A percentile compares a stretch with the other conserved stretches of the same genome.
Evolutionary conservation across 2,113 vertebrate species (phyloP).

Genomic region (Cheirogaleus medius): DNA sequence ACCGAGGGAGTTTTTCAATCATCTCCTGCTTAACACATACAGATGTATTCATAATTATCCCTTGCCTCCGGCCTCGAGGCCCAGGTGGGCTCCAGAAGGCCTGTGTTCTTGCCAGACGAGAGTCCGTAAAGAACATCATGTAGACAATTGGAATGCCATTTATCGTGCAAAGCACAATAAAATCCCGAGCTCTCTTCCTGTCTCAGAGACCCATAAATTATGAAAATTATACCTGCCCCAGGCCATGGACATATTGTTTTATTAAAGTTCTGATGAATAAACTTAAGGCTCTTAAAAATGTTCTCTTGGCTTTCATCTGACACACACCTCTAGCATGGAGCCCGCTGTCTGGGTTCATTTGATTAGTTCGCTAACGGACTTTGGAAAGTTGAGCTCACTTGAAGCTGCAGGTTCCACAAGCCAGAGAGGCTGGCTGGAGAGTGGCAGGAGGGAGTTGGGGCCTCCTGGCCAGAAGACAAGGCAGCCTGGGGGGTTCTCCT

Average conservation of each 20-base stretch:
- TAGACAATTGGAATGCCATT: constrained; percentile 82
- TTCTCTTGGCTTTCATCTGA: constrained; percentile 55
- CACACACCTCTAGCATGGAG: not conserved
- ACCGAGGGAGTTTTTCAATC: constrained; percentile 78
- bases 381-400: not conserved
- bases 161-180: constrained; percentile 81
- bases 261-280: constrained; percentile 75
- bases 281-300: constrained; percentile 79
- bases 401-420: not conserved
- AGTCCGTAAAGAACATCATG: constrained; percentile 76
- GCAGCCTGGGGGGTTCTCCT: not conserved
- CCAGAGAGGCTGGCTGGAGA: not conserved
- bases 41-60: constrained; percentile 80
- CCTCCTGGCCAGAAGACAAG: not conserved
- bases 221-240: constrained; percentile 80
- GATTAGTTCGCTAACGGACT: not conserved
- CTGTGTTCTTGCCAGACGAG: constrained; percentile 77
- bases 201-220: constrained; percentile 79
- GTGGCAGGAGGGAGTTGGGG: not conserved
- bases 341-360: not conserved
- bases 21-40: constrained; percentile 81
- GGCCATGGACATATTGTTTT: constrained; percentile 78
- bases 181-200: constrained; percentile 80
- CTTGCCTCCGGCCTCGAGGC: constrained; percentile 77
- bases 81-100: constrained; percentile 80